Evolutionary conservation across 2,888 invertebrate genomes (phyloP).

Genomic region (Amblyjoppa proteus): DNA sequence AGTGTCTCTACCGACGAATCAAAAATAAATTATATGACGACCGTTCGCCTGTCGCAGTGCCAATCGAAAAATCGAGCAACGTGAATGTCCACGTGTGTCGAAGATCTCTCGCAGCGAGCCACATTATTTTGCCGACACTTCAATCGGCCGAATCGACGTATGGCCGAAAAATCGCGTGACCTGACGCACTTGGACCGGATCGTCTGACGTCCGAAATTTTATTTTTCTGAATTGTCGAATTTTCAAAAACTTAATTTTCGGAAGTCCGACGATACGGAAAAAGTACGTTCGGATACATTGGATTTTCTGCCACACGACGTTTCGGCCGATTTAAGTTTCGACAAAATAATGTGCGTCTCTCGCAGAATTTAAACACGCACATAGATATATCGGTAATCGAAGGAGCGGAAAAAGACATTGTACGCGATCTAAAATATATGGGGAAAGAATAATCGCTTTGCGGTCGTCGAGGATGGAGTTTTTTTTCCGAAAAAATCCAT

Average conservation of each 20-base stretch:
- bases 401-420: constrained; percentile 21
- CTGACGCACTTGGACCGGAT: too few relatives aligned
- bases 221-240: too few relatives aligned
- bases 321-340: too few relatives aligned
- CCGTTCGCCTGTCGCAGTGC: constrained; percentile 1
- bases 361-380: constrained; percentile 14
- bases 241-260: too few relatives aligned
- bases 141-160: too few relatives aligned
- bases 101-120: neutral
- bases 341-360: too few relatives aligned
- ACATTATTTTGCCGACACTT: too few relatives aligned
- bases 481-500: neutral
- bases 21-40: neutral
- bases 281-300: too few relatives aligned
- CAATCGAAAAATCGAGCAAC: neutral
- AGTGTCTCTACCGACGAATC: neutral
- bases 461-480: neutral
- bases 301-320: too few relatives aligned
- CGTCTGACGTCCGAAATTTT: too few relatives aligned
- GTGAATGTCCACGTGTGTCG: neutral
- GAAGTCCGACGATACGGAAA: too few relatives aligned
- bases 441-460: neutral
- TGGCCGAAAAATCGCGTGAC: too few relatives aligned
- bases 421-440: neutral
- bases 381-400: constrained; percentile 14